These are phyloP conservation scores for Ooceraea biroi DNA, from an alignment of 1,140 invertebrate genomes.

Conservation along the genomic window DNA sequence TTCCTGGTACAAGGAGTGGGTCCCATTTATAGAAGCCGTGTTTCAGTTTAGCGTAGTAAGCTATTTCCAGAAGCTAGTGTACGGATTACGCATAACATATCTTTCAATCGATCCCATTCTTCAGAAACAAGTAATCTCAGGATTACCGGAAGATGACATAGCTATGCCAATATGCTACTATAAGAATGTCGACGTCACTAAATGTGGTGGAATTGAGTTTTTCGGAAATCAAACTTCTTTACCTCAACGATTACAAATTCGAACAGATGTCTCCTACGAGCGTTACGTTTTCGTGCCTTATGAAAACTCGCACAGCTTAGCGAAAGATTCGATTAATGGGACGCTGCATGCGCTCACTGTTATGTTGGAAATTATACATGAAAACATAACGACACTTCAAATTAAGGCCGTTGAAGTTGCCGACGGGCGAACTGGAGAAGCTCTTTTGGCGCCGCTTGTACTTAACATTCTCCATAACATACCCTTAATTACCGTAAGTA, in stretches of 20 bases:
- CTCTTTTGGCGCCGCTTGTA: slow-evolving; percentile 88
- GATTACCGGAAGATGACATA: slow-evolving; percentile 82
- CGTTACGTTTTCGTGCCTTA: slow-evolving; percentile 94
- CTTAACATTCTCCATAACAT: slow-evolving; percentile 89
- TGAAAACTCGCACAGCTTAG: slow-evolving; percentile 86
- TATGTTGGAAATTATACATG: slow-evolving; percentile 91
- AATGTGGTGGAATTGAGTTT: slow-evolving; percentile 95
- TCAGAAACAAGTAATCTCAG: slow-evolving; percentile 87
- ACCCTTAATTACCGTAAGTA: slow-evolving; percentile 88
- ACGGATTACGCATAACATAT: slow-evolving; percentile 94
- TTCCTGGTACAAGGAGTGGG: slow-evolving; percentile 95
- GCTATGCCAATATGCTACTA: slow-evolving; percentile 91
- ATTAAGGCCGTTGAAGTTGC: slow-evolving; percentile 93
- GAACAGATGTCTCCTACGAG: slow-evolving; percentile 93
- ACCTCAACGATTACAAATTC: slow-evolving; percentile 91
- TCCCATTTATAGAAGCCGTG: slow-evolving; percentile 97
- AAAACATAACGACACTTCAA: slow-evolving; percentile 91
- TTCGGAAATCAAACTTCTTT: slow-evolving; percentile 96
- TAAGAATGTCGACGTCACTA: slow-evolving; percentile 91
- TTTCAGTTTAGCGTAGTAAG: slow-evolving; percentile 95
- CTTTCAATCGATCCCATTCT: slow-evolving; percentile 92
- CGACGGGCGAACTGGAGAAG: slow-evolving; percentile 88
- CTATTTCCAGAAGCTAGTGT: slow-evolving; percentile 91
- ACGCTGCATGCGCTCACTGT: slow-evolving; percentile 89
- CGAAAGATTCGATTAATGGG: slow-evolving; percentile 88